Percentiles rank a stretch among this genome's conserved stretches.
Conservation (phyloP, 2,113 vertebrate species). For the Myodes glareolus region DNA sequence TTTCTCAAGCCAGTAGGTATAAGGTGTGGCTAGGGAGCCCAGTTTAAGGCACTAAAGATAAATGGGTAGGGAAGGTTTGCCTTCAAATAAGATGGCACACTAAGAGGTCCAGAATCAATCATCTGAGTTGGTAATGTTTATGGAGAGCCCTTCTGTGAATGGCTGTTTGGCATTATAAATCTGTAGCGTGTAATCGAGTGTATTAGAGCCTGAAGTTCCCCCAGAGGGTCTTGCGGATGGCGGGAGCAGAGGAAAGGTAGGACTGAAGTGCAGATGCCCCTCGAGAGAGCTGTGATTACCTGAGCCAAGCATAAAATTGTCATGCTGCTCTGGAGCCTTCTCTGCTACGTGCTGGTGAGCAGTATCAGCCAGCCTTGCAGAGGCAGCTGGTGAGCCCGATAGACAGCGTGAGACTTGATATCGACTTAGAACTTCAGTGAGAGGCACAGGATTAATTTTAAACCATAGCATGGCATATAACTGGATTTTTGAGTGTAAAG, state of each 20-base stretch:
- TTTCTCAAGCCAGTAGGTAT: background rate
- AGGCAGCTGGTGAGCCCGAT: conserved; percentile 34
- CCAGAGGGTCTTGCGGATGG: conserved; percentile 50
- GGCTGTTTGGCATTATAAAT: conserved; percentile 72
- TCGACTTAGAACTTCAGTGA: conserved; percentile 9
- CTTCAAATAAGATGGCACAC: conserved; percentile 29
- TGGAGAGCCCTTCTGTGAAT: conserved; percentile 71
- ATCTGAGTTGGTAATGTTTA: conserved; percentile 68
- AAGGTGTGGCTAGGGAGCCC: background rate
- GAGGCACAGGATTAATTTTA: conserved; percentile 50
- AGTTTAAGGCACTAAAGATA: conserved; percentile 17
- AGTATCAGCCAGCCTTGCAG: conserved; percentile 35
- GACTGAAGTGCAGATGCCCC: conserved; percentile 56
- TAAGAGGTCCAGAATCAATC: conserved; percentile 68
- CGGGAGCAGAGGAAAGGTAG: conserved; percentile 63
- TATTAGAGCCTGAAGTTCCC: conserved; percentile 67
- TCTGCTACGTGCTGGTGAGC: conserved; percentile 40
- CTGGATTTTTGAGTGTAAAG: conserved; percentile 28
- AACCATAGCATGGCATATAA: conserved; percentile 1
- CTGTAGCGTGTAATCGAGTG: conserved; percentile 72
- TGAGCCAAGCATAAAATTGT: conserved; percentile 66
- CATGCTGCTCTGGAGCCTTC: conserved; percentile 51
- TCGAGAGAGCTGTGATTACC: conserved; percentile 70
- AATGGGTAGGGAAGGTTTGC: background rate
- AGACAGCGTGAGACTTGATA: background rate